Conservation (phyloP, 2,113 vertebrate species). For the Gracilinanus agilis region DNA sequence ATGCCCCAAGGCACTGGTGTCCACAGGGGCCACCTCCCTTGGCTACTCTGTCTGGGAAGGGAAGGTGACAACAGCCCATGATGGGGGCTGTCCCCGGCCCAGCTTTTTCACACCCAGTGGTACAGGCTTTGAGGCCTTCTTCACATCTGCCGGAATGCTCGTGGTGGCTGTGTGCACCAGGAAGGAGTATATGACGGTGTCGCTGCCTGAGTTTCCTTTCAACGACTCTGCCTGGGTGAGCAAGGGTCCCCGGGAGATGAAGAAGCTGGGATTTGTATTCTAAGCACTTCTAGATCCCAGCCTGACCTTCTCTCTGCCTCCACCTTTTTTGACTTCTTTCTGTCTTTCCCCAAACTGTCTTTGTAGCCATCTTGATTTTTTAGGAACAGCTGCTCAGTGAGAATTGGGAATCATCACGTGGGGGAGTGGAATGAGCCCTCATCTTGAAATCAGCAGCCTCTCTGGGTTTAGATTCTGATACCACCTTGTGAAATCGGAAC, state of each 20-base stretch:
- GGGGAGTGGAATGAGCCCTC: neutral
- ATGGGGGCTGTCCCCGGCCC: neutral
- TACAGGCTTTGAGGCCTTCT: conserved; percentile 96
- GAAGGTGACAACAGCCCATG: rapidly evolving
- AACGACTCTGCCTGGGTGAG: conserved; percentile 93
- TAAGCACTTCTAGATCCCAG: neutral
- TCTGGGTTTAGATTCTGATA: neutral
- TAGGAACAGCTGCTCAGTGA: neutral
- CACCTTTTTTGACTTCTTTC: neutral
- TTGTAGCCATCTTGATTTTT: neutral
- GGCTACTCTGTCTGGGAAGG: neutral
- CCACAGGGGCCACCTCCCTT: neutral
- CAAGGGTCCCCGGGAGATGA: neutral
- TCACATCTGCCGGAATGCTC: conserved; percentile 92
- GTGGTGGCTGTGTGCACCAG: conserved; percentile 98
- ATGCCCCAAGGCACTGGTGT: too few relatives aligned
- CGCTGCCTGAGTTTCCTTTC: conserved; percentile 89
- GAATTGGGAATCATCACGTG: neutral
- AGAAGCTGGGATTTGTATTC: neutral
- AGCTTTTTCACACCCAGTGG: conserved; percentile 96
- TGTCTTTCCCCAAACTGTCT: neutral
- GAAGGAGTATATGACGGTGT: conserved; percentile 96
- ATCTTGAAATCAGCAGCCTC: neutral
- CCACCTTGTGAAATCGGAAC: neutral
- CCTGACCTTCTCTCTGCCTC: neutral